Percentiles rank a stretch among this genome's conserved stretches.
Evolutionary conservation across 2,888 invertebrate species (phyloP).

Genomic region (Sminthurinus aureus): DNA sequence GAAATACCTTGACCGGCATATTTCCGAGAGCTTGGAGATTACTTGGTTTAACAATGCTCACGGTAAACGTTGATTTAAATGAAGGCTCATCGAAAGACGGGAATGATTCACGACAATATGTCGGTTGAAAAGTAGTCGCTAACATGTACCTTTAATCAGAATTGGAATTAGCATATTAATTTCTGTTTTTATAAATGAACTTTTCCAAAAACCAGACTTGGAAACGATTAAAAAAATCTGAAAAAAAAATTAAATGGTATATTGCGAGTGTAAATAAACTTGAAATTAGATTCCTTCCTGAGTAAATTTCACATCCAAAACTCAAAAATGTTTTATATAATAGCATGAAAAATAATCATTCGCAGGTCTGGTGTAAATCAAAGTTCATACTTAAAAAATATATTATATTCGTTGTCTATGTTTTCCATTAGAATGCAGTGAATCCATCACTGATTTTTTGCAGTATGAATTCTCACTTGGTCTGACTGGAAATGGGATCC

Average conservation of each 20-base stretch:
- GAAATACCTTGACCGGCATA: conserved; percentile 77
- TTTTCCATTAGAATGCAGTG: not conserved
- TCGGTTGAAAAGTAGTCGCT: conserved; percentile 94
- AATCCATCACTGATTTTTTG: not conserved
- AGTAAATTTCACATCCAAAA: no score
- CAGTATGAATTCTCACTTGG: conserved; percentile 59
- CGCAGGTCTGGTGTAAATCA: not conserved
- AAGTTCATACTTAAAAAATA: not conserved
- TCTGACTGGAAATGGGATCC: conserved; percentile 60
- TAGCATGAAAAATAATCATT: no score
- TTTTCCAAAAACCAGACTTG: no score
- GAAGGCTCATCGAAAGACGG: conserved; percentile 96
- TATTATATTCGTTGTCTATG: not conserved
- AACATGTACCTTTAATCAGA: conserved; percentile 74
- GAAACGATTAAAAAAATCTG: not conserved
- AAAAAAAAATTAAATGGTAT: no score
- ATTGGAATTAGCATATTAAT: no score
- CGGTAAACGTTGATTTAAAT: conserved; percentile 84
- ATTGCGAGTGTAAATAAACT: no score
- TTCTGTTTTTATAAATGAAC: no score
- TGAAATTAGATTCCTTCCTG: no score
- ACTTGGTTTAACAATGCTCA: conserved; percentile 77
- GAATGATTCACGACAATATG: conserved; percentile 89
- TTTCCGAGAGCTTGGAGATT: conserved; percentile 83
- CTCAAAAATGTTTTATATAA: no score